Evolutionary conservation across 1,140 invertebrate species (phyloP), one percentile per base, ranked within the genome.

Genomic region (Magallana gigas): DNA sequence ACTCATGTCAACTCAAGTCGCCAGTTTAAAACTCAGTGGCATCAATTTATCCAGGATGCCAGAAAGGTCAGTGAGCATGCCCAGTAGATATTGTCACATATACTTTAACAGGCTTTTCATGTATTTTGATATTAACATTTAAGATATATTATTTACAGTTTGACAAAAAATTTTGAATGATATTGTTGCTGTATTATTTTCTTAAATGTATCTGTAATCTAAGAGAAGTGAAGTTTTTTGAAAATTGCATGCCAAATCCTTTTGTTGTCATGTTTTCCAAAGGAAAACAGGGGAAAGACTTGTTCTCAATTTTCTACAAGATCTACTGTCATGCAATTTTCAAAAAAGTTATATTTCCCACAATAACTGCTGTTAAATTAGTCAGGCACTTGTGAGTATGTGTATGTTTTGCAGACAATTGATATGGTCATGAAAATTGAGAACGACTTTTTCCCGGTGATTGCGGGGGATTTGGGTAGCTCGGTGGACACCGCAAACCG

Each of bases 391-490:
- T 36, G 8, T 18, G 29, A 14, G 18, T 58, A n/a, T 57, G 18
- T 83, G 81, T 83, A 83, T 83, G 16, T 83, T 83, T 83, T 93
- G 88, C 94, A 97, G 97, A 97, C 97, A 56, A 96, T 97, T 89
- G 96, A 96, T 90, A 97, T 96, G 96, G 96, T 97, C 90, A 96
- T 96, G n/a, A 96, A 97, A 94, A 95, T 97, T 91, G 96, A 97
- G 91, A 96, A 96, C 84, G 96, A 97, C 89, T 94, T 98, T 86
- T 98, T 97, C 95, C 97, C 97, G 16, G 95, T 97, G 23, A 96
- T 98, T 86, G 96, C 96, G 68, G 96, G 96, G 57, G 95, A 96
- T 85, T 96, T 96, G 1, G 95, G 95, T 60, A 88, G 90, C 68
- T 93, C 94, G 0, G 84, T 92, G 23, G 93, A 93, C 85, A 91